Evolutionary conservation across 2,797 vertebrate genomes (phyloP), one percentile per base, ranked within the genome.

Genomic region (Rousettus madagascariensis): DNA sequence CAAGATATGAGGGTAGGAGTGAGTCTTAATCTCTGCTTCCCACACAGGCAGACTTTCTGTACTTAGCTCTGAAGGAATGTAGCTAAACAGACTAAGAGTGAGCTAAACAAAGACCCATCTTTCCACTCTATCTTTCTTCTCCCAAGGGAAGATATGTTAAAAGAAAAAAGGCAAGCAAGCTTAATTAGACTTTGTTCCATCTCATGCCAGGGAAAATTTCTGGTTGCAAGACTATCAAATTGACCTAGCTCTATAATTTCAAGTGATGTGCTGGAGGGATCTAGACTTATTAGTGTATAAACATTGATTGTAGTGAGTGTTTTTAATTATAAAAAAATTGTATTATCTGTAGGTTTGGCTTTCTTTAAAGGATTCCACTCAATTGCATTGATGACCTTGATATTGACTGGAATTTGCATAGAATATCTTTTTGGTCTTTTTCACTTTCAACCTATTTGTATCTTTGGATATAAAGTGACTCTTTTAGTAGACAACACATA

Each of bases 321-420:
- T 92, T 17, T 80, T 85, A 24, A 80, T 75, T 90, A 33, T 10
- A 15, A 55, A 92, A 91, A 90, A 93, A 61, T 0, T n/a, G 7
- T 77, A 89, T 61, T 90, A 93, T 83, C 51, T 92, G 11, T 26
- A 11, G 57, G n/a, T 59, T 87, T 77, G 82, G 95, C 66, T 96
- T 88, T 69, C 61, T 96, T 90, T 57, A 96, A 97, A 74, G 82
- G 46, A 59, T 80, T 80, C 49, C 28, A 94, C 65, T 71, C 79
- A 87, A 61, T 90, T 94, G 80, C 38, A 83, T 38, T 95, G 94
- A 96, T 93, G 91, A 78, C 63, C 55, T 95, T 15, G 2, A 2
- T 17, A 77, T 68, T 49, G 72, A 96, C 96, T 33, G 55, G 38
- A 79, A 69, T 49, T 28, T 46, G 51, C 41, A 59, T 36, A 19